Percentiles rank a stretch among this genome's conserved stretches.
These are phyloP conservation scores for Vollenhovia emeryi DNA, from an alignment of 1,140 invertebrate genomes.

Conservation along the genomic window DNA sequence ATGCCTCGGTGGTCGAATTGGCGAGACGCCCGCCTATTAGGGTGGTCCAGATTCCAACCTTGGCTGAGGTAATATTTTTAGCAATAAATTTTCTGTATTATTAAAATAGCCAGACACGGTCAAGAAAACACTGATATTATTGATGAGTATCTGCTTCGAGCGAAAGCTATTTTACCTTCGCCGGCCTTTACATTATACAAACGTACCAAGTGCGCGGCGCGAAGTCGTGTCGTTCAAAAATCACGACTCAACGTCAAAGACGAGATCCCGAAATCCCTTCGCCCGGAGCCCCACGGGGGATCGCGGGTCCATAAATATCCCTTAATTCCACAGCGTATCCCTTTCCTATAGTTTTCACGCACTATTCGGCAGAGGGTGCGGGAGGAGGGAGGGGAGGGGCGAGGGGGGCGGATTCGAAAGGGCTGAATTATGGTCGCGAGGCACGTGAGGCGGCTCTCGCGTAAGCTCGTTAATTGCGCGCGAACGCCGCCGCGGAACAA, in stretches of 20 bases:
- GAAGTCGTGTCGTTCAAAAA: background rate
- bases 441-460: conserved; percentile 45
- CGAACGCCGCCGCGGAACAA: conserved; percentile 46
- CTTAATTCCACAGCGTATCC: conserved; percentile 23
- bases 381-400: background rate
- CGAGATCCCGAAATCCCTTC: background rate
- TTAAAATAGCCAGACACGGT: too few relatives aligned
- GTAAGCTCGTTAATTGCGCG: conserved; percentile 58
- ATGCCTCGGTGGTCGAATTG: too few relatives aligned
- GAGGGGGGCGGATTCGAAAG: conserved; percentile 40
- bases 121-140: background rate
- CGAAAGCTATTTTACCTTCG: background rate
- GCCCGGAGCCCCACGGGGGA: background rate
- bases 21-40: too few relatives aligned
- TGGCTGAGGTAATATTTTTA: too few relatives aligned
- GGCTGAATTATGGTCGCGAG: conserved; percentile 53
- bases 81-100: too few relatives aligned
- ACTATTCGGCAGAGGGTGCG: background rate
- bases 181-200: background rate
- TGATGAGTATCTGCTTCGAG: background rate
- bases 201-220: background rate
- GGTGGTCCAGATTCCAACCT: too few relatives aligned
- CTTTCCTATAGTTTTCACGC: conserved; percentile 25
- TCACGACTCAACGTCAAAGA: background rate
- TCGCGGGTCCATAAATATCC: conserved; percentile 37